Conservation (phyloP, 2,888 invertebrate genomes). For the Pollenia labialis region DNA sequence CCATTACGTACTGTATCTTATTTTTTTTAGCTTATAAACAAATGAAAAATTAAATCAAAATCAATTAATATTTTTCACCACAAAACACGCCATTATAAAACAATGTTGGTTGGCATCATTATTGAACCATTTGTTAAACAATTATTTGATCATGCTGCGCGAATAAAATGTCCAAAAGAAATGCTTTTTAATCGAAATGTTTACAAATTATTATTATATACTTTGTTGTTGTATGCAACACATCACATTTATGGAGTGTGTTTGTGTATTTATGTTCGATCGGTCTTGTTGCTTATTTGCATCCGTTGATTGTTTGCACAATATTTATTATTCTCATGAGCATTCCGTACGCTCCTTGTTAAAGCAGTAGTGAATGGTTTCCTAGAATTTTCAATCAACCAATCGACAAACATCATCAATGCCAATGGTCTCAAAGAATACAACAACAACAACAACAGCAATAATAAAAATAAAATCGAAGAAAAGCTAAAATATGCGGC, state of each 20-base stretch:
- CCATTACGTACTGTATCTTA: too few species aligned
- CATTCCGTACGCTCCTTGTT: constrained; percentile 66
- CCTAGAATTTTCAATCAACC: constrained; percentile 73
- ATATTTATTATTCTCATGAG: constrained; percentile 73
- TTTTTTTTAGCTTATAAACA: background rate
- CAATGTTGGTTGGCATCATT: background rate
- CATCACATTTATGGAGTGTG: background rate
- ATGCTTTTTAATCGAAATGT: constrained; percentile 59
- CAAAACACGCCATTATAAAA: background rate
- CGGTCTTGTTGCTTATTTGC: constrained; percentile 48
- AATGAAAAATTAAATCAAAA: background rate
- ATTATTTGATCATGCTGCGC: constrained; percentile 45
- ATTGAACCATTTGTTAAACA: constrained; percentile 26
- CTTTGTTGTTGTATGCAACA: background rate
- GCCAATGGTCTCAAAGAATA: constrained; percentile 60
- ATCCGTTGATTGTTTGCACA: constrained; percentile 66
- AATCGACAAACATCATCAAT: constrained; percentile 73
- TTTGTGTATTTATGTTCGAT: background rate
- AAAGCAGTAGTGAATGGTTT: constrained; percentile 67
- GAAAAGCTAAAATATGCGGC: constrained; percentile 61
- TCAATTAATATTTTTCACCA: constrained; percentile 9
- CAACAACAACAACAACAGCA: too few species aligned
- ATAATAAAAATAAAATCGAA: background rate
- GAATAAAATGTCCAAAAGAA: constrained; percentile 35
- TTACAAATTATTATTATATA: constrained; percentile 64